These are phyloP conservation scores for Beris chalybata DNA, from an alignment of 2,888 invertebrate genomes.

Conservation along the genomic window DNA sequence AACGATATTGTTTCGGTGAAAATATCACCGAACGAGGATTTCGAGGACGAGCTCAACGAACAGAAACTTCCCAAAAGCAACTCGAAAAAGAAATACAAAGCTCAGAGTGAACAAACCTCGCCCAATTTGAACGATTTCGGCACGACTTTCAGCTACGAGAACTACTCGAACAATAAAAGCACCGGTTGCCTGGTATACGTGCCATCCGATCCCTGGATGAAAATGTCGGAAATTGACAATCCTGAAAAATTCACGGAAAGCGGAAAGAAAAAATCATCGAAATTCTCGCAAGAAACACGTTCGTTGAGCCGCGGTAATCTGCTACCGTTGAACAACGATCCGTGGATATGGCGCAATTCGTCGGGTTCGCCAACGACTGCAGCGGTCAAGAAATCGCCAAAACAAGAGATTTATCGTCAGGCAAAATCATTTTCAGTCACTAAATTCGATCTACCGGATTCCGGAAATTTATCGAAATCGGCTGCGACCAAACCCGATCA, in stretches of 20 bases:
- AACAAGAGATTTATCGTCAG: conserved; percentile 44
- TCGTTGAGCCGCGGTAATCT: conserved; percentile 42
- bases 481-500: conserved; percentile 30
- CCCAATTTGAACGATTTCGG: conserved; percentile 51
- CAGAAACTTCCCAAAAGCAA: conserved; percentile 17
- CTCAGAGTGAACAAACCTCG: conserved; percentile 56
- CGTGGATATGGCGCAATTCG: conserved; percentile 49
- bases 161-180: conserved; percentile 46
- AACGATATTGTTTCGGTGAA: conserved; percentile 45
- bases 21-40: conserved; percentile 46
- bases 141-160: conserved; percentile 45
- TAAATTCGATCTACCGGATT: conserved; percentile 43
- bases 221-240: conserved; percentile 45
- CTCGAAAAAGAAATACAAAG: conserved; percentile 44
- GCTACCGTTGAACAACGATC: conserved; percentile 43
- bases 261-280: conserved; percentile 13
- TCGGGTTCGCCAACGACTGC: conserved; percentile 25
- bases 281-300: conserved; percentile 41
- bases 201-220: conserved; percentile 55
- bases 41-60: conserved; percentile 39
- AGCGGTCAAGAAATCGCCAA: conserved; percentile 38
- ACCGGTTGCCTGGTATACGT: conserved; percentile 52
- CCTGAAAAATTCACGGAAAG: neutral
- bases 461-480: neutral
- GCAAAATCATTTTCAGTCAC: conserved; percentile 45